Base-by-base conservation (phyloP, 2,113 vertebrate genomes). In the Lethenteron camtschaticum region DNA sequence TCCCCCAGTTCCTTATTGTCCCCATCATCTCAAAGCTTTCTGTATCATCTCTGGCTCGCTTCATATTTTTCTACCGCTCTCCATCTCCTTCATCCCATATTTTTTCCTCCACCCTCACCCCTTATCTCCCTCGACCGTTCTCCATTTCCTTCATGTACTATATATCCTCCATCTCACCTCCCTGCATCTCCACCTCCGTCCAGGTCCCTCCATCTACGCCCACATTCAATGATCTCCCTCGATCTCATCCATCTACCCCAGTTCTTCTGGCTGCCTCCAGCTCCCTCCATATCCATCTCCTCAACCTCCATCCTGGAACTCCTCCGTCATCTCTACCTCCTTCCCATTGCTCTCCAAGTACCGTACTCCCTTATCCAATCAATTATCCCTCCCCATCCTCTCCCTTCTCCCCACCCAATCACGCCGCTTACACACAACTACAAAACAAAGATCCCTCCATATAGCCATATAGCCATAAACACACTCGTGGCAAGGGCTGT, bases 1-100 rank as follows among this genome's bases (percentile, higher is more conserved):
- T 24, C 55, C 55, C 57, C 2, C 1, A 24, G 55, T 11, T 9
- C 11, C 12, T 18, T 55, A 10, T n/a, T 16, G 20, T 5, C 2
- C 0, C 60, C 20, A 5, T 3, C 41, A 9, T 14, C 56, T 4
- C 2, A 20, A 4, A 57, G 1, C 1, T 2, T 8, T 18, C 24
- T 60, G 3, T 2, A 5, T 9, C 10, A 3, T 3, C 16, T 8
- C 18, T 0, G 4, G 6, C 11, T 56, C 63, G 55, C 57, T 2
- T n/a, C 12, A 14, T 16, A 57, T n/a, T 4, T 68, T 9, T 9
- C 7, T 13, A 3, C 13, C 3, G 9, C 58, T 56, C 57, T 55
- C 10, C 3, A 55, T 14, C 11, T 12, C 11, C 9, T 13, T 10
- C 18, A 5, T 41, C 57, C 14, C 69, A 13, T 11, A 5, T 55